phyloP scores from a whole-genome alignment of 2,797 vertebrate species.

The Natrix natrix region DNA sequence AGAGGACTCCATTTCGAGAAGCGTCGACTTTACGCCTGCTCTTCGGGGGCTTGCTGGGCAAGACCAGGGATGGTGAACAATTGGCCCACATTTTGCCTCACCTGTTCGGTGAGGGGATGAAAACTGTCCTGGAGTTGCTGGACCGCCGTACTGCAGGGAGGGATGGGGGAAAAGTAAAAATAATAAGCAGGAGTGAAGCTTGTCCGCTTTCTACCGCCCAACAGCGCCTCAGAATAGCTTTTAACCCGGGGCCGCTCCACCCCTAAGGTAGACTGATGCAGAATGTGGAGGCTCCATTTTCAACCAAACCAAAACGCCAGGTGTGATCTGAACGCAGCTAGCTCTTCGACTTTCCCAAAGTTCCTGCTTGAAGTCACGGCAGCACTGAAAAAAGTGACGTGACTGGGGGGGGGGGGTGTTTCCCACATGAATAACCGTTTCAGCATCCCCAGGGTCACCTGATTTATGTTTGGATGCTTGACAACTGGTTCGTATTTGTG shows the following conservation, averaged over 20 bases:
- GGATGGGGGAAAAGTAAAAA: background rate
- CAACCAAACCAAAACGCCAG: background rate
- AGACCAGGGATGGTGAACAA: background rate
- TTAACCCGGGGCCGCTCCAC: too few species aligned
- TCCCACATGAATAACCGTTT: too few species aligned
- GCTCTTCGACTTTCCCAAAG: background rate
- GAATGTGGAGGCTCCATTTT: background rate
- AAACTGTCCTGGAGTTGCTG: background rate
- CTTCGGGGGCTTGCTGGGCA: background rate
- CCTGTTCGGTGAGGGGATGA: background rate
- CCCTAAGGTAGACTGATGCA: background rate
- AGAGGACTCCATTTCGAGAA: background rate
- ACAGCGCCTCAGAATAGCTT: background rate
- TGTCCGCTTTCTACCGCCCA: background rate
- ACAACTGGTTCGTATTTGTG: too few species aligned
- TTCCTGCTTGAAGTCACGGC: background rate
- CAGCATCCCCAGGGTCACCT: too few species aligned
- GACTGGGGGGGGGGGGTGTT: too few species aligned
- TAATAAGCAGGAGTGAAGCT: background rate
- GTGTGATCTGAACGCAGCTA: too few species aligned
- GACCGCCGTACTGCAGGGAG: rapidly evolving
- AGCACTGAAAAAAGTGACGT: too few species aligned
- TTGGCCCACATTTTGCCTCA: rapidly evolving
- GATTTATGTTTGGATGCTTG: too few species aligned
- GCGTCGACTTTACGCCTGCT: background rate